Evolutionary conservation across 2,113 vertebrate species (phyloP), one percentile per base, ranked within the genome.

Genomic region (Phaethon lepturus): DNA sequence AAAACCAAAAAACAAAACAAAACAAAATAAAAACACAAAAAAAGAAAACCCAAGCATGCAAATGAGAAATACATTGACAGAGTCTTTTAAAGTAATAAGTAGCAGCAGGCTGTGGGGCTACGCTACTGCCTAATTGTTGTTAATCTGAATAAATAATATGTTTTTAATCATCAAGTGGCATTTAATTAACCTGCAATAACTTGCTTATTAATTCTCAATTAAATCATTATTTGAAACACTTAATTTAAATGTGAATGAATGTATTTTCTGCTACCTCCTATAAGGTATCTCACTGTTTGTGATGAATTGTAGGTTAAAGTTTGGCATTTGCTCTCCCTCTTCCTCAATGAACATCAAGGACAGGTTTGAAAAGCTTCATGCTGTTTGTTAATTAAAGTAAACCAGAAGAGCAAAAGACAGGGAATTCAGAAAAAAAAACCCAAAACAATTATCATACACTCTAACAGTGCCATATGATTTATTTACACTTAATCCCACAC

Each of bases 61-160:
- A 97, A 79, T 55, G 31, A 95, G 84, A 96, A 97, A 90, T 89
- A 75, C 11, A 50, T 95, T 90, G 73, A 78, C 75, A 95, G 66
- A 93, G 19, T 69, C 35, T 95, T 98, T 90, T 88, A 88, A 93
- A 60, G 86, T 91, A 97, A 44, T 95, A 95, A 96, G 78, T 84
- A 68, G 78, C 95, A 96, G 93, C 87, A 91, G 93, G 78, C 5
- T 96, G 16, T 97, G 84, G 95, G 98, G 81, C 92, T 67, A 87
- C 42, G 49, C 63, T 66, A 95, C 78, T 67, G 73, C 53, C 74
- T 98, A 95, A 96, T 96, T 97, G 84, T 76, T 95, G 60, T 96
- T 98, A 97, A 98, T 98, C 91, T 97, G 97, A 98, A 97, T 98
- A 98, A 98, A 98, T 95, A 96, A 96, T 98, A 98, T 96, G 87